Evolutionary conservation across 23 tunicate genomes (phyloP).

Genomic region (Styela clava): DNA sequence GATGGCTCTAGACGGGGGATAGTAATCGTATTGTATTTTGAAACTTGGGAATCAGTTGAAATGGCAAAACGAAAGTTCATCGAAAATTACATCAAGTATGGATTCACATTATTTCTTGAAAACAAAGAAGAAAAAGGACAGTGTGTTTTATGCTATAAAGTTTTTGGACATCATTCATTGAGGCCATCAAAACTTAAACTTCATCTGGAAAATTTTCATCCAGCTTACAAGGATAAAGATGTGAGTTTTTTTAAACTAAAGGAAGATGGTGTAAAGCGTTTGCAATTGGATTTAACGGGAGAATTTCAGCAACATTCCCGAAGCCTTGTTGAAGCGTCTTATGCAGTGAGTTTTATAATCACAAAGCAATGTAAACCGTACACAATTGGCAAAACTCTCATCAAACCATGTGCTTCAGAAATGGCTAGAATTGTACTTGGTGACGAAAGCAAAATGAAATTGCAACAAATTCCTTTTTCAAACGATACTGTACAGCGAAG

Average conservation of each 20-base stretch:
- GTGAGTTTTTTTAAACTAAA: neutral
- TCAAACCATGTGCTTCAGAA: conserved; percentile 57
- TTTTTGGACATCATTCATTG: no score
- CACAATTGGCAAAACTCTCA: conserved; percentile 58
- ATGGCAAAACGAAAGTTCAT: conserved; percentile 19
- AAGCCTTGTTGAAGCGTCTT: conserved; percentile 20
- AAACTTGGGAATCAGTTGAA: conserved; percentile 5
- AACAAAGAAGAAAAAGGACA: conserved; percentile 21
- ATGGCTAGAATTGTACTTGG: conserved; percentile 7
- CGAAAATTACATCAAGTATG: conserved; percentile 32
- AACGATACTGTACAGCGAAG: conserved; percentile 29
- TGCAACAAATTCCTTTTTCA: conserved; percentile 28
- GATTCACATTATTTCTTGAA: conserved; percentile 32
- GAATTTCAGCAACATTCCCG: conserved; percentile 18
- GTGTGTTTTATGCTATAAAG: no score
- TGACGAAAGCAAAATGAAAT: conserved; percentile 23
- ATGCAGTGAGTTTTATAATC: conserved; percentile 30
- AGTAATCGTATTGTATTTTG: neutral
- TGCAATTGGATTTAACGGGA: conserved; percentile 34
- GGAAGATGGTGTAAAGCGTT: neutral
- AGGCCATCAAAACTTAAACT: conserved; percentile 14
- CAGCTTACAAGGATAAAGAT: no score
- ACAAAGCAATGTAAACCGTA: conserved; percentile 45
- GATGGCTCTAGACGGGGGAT: no score
- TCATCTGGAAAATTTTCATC: conserved; percentile 4